Evolutionary conservation across 2,888 invertebrate species (phyloP).

Genomic region (Ormia ochracea): DNA sequence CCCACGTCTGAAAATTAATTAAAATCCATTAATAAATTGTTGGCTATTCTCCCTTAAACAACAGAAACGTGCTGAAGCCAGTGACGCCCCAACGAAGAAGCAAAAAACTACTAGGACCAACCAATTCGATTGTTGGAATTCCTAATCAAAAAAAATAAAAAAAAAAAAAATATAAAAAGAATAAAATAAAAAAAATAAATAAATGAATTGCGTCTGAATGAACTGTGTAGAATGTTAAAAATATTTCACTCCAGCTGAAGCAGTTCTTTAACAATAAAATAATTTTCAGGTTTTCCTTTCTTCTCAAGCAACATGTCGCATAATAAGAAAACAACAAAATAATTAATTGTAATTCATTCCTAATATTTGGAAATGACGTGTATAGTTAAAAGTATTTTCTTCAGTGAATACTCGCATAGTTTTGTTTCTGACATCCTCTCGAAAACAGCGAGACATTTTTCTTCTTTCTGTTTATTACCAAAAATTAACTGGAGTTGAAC

Average conservation of each 20-base stretch:
- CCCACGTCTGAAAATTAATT: neutral
- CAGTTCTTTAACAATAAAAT: neutral
- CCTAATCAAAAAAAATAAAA: neutral
- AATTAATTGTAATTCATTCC: constrained; percentile 46
- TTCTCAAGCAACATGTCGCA: constrained; percentile 39
- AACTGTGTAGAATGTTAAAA: neutral
- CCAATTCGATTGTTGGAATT: neutral
- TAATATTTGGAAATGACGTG: constrained; percentile 25
- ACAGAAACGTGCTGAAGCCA: neutral
- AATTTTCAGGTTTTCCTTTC: neutral
- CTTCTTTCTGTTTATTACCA: neutral
- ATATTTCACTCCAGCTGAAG: neutral
- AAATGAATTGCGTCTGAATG: constrained; percentile 39
- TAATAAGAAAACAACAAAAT: constrained; percentile 31
- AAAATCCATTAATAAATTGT: neutral
- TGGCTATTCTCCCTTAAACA: neutral
- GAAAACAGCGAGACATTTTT: neutral
- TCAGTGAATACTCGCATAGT: neutral
- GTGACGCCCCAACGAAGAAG: neutral
- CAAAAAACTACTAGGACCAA: neutral
- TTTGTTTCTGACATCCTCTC: constrained; percentile 13
- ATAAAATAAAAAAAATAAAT: constrained; percentile 36
- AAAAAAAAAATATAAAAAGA: no score
- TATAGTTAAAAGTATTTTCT: neutral
- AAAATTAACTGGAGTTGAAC: constrained; percentile 2